These are phyloP conservation scores for Amiota mariae DNA, from an alignment of 2,888 invertebrate species.

Conservation along the genomic window DNA sequence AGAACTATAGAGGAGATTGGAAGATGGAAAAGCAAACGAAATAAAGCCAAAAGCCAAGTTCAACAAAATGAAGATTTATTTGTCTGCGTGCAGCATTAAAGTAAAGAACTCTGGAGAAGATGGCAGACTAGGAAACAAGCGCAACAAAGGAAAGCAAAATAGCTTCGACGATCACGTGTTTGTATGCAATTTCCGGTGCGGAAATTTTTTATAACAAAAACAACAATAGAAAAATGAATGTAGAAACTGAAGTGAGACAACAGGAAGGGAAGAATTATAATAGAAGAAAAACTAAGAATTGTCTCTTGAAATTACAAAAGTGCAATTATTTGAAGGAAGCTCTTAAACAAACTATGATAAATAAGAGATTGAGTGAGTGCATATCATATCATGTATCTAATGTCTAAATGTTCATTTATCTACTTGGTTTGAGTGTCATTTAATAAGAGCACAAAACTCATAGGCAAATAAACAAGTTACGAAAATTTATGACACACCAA, in stretches of 20 bases:
- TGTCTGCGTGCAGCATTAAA: slow-evolving; percentile 46
- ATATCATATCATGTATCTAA: too few relatives aligned
- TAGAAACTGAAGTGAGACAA: not conserved
- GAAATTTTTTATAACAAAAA: slow-evolving; percentile 51
- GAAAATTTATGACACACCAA: not conserved
- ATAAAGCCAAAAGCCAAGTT: slow-evolving; percentile 44
- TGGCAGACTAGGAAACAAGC: not conserved
- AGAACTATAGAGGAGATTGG: not conserved
- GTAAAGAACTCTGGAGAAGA: not conserved
- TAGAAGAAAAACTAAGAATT: not conserved
- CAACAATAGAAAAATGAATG: not conserved
- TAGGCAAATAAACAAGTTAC: slow-evolving; percentile 27
- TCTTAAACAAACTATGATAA: slow-evolving; percentile 47
- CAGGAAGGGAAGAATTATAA: not conserved
- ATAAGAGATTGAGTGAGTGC: too few relatives aligned
- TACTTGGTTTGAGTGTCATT: slow-evolving; percentile 37
- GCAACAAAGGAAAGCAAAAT: slow-evolving; percentile 3
- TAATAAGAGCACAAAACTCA: slow-evolving; percentile 19
- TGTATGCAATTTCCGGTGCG: slow-evolving; percentile 62
- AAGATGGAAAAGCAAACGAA: not conserved
- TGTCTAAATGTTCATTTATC: too few relatives aligned
- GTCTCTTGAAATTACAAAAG: not conserved
- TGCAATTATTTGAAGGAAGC: slow-evolving; percentile 39
- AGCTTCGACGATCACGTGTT: slow-evolving; percentile 57
- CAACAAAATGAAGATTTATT: slow-evolving; percentile 63